Evolutionary conservation across 2,113 vertebrate species (phyloP), one percentile per base, ranked within the genome.

Genomic region (Orientallactaga bullata): DNA sequence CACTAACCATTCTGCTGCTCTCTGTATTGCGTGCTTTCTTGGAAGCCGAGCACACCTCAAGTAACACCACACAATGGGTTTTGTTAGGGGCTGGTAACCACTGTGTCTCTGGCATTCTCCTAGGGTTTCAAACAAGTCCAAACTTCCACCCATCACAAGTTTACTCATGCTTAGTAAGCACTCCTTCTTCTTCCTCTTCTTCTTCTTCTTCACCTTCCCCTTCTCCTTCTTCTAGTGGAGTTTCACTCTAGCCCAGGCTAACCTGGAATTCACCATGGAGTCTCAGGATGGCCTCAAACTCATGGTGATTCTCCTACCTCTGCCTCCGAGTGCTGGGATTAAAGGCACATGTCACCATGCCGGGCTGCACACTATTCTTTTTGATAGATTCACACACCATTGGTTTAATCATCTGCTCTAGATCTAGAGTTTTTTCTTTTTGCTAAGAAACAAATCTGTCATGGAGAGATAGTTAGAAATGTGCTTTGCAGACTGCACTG

Each of bases 361-460:
- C n/a, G n/a, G n/a, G n/a, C n/a, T n/a, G n/a, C n/a, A n/a, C n/a
- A n/a, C n/a, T 26, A 71, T 81, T 81, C 32, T 76, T 63, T 72
- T 42, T 77, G 47, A 79, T 35, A 79, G 28, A 69, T 42, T 91
- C 28, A 88, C 7, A 73, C 84, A 61, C 74, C 60, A 73, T 73
- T 76, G 89, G 77, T 72, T 65, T 61, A 82, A 89, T 83, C 47
- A 69, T 66, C 32, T 90, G 69, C 66, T 83, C n/a, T 71, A 94
- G 47, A 12, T 83, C n/a, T 71, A 94, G 47, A 12, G 39, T 55
- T 32, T 86, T 77, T 80, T 63, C 47, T 66, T 61, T 26, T 91
- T 81, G 80, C 60, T 69, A 86, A 88, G 68, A 79, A 95, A 85
- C 78, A 92, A 92, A 71, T 79, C 37, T 88, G 92, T 85, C 39